Evolutionary conservation across 2,113 vertebrate species (phyloP).

Genomic region (Struthidea cinerea): DNA sequence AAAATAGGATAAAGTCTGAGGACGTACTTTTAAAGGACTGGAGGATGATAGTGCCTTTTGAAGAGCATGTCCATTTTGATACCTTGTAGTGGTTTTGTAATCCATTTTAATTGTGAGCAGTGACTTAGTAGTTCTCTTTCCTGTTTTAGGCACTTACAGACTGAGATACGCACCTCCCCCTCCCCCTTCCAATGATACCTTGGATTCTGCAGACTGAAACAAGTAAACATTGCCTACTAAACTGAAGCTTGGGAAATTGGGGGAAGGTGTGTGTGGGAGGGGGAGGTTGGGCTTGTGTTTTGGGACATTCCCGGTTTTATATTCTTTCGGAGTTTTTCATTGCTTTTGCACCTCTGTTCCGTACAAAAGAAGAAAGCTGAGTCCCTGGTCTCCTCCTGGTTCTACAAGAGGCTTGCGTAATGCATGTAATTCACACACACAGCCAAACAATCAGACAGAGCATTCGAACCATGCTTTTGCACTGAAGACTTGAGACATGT

Average conservation of each 20-base stretch:
- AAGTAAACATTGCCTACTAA: constrained; percentile 77
- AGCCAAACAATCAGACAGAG: constrained; percentile 67
- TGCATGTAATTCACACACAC: constrained; percentile 61
- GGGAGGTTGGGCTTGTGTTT: constrained; percentile 57
- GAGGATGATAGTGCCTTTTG: constrained; percentile 60
- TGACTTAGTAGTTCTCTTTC: constrained; percentile 85
- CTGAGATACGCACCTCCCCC: constrained; percentile 88
- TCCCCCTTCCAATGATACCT: constrained; percentile 83
- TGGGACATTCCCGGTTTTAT: constrained; percentile 59
- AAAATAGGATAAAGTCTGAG: background rate
- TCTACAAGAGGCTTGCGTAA: constrained; percentile 71
- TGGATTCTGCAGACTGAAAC: constrained; percentile 89
- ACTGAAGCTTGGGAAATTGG: constrained; percentile 68
- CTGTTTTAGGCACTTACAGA: constrained; percentile 89
- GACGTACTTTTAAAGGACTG: background rate
- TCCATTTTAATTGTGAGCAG: constrained; percentile 63
- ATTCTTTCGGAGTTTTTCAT: constrained; percentile 64
- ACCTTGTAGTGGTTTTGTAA: constrained; percentile 69
- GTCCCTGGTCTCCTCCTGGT: constrained; percentile 67
- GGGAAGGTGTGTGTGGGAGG: constrained; percentile 46
- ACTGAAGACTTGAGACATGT: constrained; percentile 81
- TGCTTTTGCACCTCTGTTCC: constrained; percentile 69
- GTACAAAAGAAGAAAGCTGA: constrained; percentile 66
- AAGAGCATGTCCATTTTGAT: constrained; percentile 60
- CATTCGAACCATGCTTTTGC: constrained; percentile 70